phyloP scores from a whole-genome alignment of 2,888 invertebrate species.

The Mythimna impura region DNA sequence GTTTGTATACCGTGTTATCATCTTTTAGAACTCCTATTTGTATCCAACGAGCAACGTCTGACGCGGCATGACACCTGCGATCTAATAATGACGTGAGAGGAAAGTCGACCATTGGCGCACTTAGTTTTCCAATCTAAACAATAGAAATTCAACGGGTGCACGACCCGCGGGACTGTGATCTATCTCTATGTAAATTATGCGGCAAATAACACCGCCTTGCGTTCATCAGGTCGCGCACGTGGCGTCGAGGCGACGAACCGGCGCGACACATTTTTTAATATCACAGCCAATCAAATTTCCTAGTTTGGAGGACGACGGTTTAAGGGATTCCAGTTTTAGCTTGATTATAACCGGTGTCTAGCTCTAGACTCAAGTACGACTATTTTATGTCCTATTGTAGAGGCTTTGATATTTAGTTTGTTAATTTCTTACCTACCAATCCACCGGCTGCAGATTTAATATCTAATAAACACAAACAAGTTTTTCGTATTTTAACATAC shows the following conservation, averaged over 20 bases:
- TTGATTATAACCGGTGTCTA: slow-evolving; percentile 49
- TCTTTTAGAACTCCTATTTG: slow-evolving; percentile 23
- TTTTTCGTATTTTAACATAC: background rate
- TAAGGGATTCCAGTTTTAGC: slow-evolving; percentile 66
- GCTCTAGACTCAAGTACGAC: slow-evolving; percentile 17
- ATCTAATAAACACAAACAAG: slow-evolving; percentile 5
- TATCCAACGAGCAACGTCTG: slow-evolving; percentile 45
- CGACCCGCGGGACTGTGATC: slow-evolving; percentile 87
- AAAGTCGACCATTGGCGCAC: slow-evolving; percentile 85
- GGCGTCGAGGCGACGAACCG: slow-evolving; percentile 62
- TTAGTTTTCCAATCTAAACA: slow-evolving; percentile 91
- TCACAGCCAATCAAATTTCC: slow-evolving; percentile 66
- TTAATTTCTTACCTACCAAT: background rate
- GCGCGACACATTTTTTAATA: slow-evolving; percentile 69
- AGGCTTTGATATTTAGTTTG: slow-evolving; percentile 14
- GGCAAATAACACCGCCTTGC: slow-evolving; percentile 87
- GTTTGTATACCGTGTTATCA: background rate
- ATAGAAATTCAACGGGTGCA: slow-evolving; percentile 90
- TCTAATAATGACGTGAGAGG: slow-evolving; percentile 86
- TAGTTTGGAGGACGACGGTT: slow-evolving; percentile 58
- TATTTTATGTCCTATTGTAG: slow-evolving; percentile 16
- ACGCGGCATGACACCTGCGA: slow-evolving; percentile 75
- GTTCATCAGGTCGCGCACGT: slow-evolving; percentile 83
- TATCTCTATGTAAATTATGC: slow-evolving; percentile 90
- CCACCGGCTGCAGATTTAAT: slow-evolving; percentile 8